A percentile compares a stretch with the other conserved stretches of the same genome.
Evolutionary conservation across 37 sponge, comb jelly and placozoan species (phyloP).

Genomic region (Oscarella lobularis): DNA sequence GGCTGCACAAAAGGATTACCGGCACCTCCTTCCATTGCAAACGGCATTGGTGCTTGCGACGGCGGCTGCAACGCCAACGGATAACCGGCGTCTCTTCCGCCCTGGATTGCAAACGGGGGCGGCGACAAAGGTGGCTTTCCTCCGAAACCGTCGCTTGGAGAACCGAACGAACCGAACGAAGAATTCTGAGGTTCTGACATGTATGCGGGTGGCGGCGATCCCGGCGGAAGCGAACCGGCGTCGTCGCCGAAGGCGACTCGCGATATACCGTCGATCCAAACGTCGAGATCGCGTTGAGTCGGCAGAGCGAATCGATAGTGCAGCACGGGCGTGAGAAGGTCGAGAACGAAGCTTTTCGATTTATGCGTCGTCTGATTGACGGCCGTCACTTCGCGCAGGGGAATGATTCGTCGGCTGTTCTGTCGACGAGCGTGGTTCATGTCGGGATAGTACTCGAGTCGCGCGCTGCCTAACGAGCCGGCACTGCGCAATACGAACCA

Average conservation of each 20-base stretch:
- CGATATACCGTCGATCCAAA: not conserved
- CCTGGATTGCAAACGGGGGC: too few relatives aligned
- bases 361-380: not conserved
- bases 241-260: not conserved
- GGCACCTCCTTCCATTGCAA: not conserved
- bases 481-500: constrained; percentile 1
- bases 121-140: not conserved
- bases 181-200: not conserved
- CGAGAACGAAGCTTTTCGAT: not conserved
- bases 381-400: not conserved
- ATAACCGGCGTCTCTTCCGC: not conserved
- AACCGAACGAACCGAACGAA: not conserved
- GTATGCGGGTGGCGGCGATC: not conserved
- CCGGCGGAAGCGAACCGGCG: not conserved
- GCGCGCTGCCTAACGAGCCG: not conserved
- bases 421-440: not conserved
- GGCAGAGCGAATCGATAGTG: not conserved
- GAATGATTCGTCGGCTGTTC: not conserved
- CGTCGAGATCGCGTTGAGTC: not conserved
- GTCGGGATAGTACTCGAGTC: constrained; percentile 4
- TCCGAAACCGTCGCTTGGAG: too few relatives aligned
- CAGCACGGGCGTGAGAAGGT: not conserved
- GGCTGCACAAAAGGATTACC: not conserved
- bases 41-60: not conserved
- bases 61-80: not conserved